These are phyloP conservation scores for Halichoeres trimaculatus DNA, from an alignment of 2,113 vertebrate species.

Conservation along the genomic window DNA sequence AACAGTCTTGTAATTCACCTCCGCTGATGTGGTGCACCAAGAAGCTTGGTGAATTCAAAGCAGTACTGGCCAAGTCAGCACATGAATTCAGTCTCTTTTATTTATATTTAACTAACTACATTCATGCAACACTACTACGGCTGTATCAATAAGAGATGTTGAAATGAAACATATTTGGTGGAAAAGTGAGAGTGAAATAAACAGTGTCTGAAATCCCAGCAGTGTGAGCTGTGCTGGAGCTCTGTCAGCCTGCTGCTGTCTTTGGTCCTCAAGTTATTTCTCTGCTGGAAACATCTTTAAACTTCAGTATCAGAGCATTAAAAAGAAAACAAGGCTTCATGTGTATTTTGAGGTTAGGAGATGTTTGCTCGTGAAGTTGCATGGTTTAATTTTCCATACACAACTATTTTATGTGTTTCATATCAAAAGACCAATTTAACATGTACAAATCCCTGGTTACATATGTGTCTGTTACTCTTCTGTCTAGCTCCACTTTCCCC, in stretches of 20 bases:
- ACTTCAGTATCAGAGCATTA: background rate
- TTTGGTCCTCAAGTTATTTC: background rate
- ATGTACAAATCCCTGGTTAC: background rate
- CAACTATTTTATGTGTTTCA: background rate
- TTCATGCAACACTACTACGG: background rate
- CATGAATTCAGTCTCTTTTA: slow-evolving; percentile 24
- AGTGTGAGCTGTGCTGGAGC: background rate
- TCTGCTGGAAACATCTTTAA: background rate
- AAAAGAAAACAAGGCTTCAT: slow-evolving; percentile 1
- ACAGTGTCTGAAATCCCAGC: background rate
- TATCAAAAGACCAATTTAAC: background rate
- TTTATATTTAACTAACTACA: slow-evolving; percentile 1
- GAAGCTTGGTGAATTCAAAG: background rate
- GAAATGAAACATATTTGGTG: background rate
- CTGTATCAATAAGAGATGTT: background rate
- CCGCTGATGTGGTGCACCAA: too few relatives aligned
- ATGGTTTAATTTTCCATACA: slow-evolving; percentile 6
- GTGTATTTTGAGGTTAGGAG: background rate
- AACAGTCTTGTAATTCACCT: too few relatives aligned
- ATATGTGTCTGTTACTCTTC: background rate
- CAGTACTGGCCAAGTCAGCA: background rate
- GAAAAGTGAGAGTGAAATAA: background rate
- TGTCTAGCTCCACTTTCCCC: too few relatives aligned
- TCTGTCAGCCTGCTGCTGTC: slow-evolving; percentile 1
- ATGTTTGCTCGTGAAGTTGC: slow-evolving; percentile 13